Base-by-base conservation (phyloP, 2,113 vertebrate genomes). In the Oncorhynchus nerka region DNA sequence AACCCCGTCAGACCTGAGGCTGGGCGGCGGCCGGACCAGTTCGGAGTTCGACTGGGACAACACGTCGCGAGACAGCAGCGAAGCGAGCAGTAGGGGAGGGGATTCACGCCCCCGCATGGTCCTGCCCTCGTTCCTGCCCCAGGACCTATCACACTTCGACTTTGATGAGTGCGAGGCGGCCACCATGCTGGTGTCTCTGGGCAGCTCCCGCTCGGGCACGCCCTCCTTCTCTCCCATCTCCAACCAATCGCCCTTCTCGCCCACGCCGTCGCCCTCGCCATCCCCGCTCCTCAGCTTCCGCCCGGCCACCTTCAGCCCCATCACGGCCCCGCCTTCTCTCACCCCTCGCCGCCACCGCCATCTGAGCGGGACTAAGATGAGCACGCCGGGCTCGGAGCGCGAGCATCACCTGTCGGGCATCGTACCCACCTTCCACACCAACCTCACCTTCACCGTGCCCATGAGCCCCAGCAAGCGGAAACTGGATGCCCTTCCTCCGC, bases 11-110 rank as follows among this genome's bases (percentile, higher is more conserved):
- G 93, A 94, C 78, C 89, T 93, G 13, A 88, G 93, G 2, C 70
- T 93, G 68, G 73, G 90, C 0, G 90, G 90, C 0, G 91, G 93
- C 4, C 86, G 93, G 68, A 89, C 91, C 72, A 97, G 95, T 78
- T 94, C 95, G 0, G 96, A 97, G 69, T 97, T 96, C 0, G 96
- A 97, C 66, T 97, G 97, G 97, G 96, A 98, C 0, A 96, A 97
- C 39, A 96, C 93, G 0, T 95, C 96, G 0, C 89, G 95, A 79
- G 96, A 97, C 80, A 96, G 93, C 84, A 94, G 95, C 0, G 96
- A 97, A 84, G 94, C 96, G 81, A 97, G 95, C 92, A 96, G 96
- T 6, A 93, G 94, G 0, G 95, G 96, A 0, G 94, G 94, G 69
- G 96, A 97, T 83, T 96, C 96, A 0, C 94, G 96, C 0, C 95